These are phyloP conservation scores for Paraescarpia echinospica DNA, from an alignment of 1,140 invertebrate species.

Conservation along the genomic window DNA sequence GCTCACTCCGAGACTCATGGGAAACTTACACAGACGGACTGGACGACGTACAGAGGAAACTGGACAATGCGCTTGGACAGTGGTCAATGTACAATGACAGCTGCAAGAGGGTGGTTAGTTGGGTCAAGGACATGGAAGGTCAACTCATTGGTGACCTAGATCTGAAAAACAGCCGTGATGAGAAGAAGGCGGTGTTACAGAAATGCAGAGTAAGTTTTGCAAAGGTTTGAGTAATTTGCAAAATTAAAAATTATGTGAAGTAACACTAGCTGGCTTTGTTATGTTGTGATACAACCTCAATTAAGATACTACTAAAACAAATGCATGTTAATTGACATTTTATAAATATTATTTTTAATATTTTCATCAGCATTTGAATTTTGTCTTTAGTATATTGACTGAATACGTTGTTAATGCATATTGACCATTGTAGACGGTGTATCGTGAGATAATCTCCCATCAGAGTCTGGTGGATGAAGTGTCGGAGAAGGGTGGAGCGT, in stretches of 20 bases:
- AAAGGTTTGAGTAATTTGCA: not conserved
- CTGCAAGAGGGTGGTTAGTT: conserved; percentile 82
- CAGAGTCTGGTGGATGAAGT: conserved; percentile 86
- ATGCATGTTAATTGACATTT: too few relatives aligned
- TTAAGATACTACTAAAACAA: too few relatives aligned
- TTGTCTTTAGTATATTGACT: not conserved
- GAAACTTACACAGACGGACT: conserved; percentile 82
- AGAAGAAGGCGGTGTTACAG: conserved; percentile 91
- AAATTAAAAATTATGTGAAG: too few relatives aligned
- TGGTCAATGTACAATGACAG: conserved; percentile 55
- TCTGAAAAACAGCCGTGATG: conserved; percentile 84
- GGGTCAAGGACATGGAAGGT: conserved; percentile 88
- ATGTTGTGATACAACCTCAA: too few relatives aligned
- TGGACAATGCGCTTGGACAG: conserved; percentile 67
- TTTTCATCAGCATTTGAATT: not conserved
- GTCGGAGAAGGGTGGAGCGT: conserved; percentile 86
- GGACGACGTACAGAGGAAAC: conserved; percentile 83
- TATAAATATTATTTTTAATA: too few relatives aligned
- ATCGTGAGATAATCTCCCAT: conserved; percentile 89
- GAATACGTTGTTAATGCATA: not conserved
- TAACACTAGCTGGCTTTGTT: not conserved
- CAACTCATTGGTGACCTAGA: conserved; percentile 88
- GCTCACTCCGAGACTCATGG: conserved; percentile 77
- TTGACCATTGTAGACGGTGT: conserved; percentile 58
- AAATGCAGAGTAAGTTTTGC: conserved; percentile 75